Percentiles rank a stretch among this genome's conserved stretches.
These are phyloP conservation scores for Semicossyphus pulcher DNA, from an alignment of 2,113 vertebrate species.

Conservation along the genomic window DNA sequence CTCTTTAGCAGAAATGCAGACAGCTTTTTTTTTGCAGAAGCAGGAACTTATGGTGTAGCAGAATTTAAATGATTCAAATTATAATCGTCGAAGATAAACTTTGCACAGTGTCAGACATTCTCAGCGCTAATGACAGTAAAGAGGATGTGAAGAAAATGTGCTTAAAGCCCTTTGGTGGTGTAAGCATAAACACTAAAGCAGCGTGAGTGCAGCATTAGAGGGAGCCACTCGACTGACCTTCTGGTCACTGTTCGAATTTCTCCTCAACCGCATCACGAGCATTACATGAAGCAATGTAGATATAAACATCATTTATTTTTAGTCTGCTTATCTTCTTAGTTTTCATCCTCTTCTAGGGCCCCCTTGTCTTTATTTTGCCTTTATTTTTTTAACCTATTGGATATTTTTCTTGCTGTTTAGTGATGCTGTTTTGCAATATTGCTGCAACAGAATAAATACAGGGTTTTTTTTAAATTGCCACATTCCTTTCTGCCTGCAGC, in stretches of 20 bases:
- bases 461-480: neutral
- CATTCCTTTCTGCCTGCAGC: neutral
- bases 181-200: slow-evolving; percentile 33
- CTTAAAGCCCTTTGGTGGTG: slow-evolving; percentile 24
- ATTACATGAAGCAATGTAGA: neutral
- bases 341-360: neutral
- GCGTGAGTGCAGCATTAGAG: slow-evolving; percentile 26
- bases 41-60: neutral
- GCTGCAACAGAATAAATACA: neutral
- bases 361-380: neutral
- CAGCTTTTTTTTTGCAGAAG: slow-evolving; percentile 3
- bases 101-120: slow-evolving; percentile 22
- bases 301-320: neutral
- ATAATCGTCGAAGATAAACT: slow-evolving; percentile 20
- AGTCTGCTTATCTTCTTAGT: neutral
- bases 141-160: slow-evolving; percentile 52
- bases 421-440: neutral
- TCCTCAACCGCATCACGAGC: neutral
- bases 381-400: neutral
- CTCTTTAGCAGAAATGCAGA: slow-evolving; percentile 7
- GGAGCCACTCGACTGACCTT: slow-evolving; percentile 9
- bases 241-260: neutral
- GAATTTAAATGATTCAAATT: slow-evolving; percentile 27
- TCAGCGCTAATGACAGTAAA: slow-evolving; percentile 52
- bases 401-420: neutral